Evolutionary conservation across 2,797 vertebrate genomes (phyloP).

Genomic region (Pipistrellus pygmaeus): DNA sequence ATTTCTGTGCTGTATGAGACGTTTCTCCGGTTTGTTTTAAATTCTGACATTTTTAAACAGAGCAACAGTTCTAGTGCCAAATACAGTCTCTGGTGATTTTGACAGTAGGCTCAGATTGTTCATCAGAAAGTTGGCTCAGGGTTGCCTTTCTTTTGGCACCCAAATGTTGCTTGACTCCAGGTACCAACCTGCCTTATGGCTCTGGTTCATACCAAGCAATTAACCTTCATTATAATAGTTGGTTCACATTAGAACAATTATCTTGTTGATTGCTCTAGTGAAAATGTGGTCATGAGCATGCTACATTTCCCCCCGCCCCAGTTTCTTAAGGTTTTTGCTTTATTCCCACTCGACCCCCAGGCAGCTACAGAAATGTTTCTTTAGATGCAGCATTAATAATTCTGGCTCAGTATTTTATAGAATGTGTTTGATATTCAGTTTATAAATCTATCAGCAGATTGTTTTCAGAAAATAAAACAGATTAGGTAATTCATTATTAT

Average conservation of each 20-base stretch:
- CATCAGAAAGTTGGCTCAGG: constrained; percentile 65
- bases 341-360: neutral
- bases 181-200: constrained; percentile 54
- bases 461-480: constrained; percentile 37
- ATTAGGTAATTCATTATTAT: neutral
- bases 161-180: constrained; percentile 63
- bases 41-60: constrained; percentile 64
- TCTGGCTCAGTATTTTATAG: constrained; percentile 3
- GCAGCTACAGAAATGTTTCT: constrained; percentile 3
- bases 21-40: constrained; percentile 67
- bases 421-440: constrained; percentile 21
- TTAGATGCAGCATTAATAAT: constrained; percentile 38
- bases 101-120: constrained; percentile 66
- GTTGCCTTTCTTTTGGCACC: constrained; percentile 52
- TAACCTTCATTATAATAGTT: constrained; percentile 58
- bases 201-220: constrained; percentile 46
- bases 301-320: no score
- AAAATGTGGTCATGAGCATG: constrained; percentile 26
- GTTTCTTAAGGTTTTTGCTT: neutral
- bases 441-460: constrained; percentile 48
- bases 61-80: constrained; percentile 64
- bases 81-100: constrained; percentile 60
- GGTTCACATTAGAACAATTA: constrained; percentile 57
- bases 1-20: constrained; percentile 41
- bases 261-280: constrained; percentile 30